Evolutionary conservation across 2,797 vertebrate species (phyloP), one percentile per base, ranked within the genome.

Genomic region (Chloroceryle inda): DNA sequence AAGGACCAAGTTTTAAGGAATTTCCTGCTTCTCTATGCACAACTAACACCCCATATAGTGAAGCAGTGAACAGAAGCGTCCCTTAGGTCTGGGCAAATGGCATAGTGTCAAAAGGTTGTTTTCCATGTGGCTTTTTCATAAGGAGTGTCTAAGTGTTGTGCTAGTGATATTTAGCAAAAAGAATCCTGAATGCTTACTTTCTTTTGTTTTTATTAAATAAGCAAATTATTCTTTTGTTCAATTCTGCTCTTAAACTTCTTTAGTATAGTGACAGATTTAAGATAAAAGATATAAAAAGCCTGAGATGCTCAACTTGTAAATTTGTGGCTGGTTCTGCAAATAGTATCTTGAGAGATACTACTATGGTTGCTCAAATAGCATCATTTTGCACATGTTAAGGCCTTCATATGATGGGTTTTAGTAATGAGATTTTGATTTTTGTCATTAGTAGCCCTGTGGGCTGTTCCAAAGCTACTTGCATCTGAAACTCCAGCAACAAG

Each of bases 31-130:
- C 17, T 47, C 23, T 71, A 29, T 49, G 38, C 42, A 23, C 37
- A 83, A 86, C 10, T 45, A 53, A 31, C 18, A 44, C 5, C 10
- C 22, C 0, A 1, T 7, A 4, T 15, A n/a, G 27, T 1, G 5
- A 77, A 45, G 20, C 13, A 55, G 13, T 5, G 22, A 45, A 17
- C 17, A 42, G 42, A 52, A 55, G 6, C 3, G 0, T 66, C 26
- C 12, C 29, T 55, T 18, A 19, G 35, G 20, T 20, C 40, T 40
- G 13, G n/a, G 38, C 2, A 11, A 38, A 47, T 29, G 35, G 18
- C 31, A 9, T 4, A 5, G 1, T 4, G 3, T 27, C 47, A 80
- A 47, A 56, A 42, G 22, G 3, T n/a, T 73, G 10, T 64, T 83
- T 69, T 76, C 50, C 13, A n/a, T 15, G 9, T 22, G 6, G 11